Conservation (phyloP, 2,113 vertebrate species). For the Chamaetylas fuelleborni region DNA sequence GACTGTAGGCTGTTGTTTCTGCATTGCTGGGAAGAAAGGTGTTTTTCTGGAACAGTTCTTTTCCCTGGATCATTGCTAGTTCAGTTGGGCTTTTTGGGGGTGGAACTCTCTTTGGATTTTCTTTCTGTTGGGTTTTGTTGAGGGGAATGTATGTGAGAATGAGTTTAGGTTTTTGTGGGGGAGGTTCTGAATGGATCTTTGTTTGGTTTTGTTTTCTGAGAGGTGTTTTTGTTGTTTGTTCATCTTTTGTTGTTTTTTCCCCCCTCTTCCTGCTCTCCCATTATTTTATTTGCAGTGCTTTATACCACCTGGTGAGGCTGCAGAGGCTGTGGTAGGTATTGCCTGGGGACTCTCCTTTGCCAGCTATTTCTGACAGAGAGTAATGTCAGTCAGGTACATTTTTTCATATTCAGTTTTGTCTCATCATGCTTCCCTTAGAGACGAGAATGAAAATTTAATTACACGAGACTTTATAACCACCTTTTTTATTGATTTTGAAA, state of each 20-base stretch:
- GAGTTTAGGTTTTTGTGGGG: neutral
- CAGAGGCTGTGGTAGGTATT: neutral
- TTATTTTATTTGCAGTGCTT: neutral
- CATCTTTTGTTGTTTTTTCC: neutral
- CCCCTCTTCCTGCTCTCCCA: neutral
- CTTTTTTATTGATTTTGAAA: neutral
- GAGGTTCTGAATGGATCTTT: neutral
- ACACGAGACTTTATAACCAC: neutral
- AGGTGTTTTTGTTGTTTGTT: neutral
- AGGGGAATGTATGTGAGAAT: neutral
- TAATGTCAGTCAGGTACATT: neutral
- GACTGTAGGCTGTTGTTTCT: neutral
- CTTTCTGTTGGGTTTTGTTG: neutral
- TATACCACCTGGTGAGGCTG: neutral
- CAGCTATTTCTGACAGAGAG: neutral
- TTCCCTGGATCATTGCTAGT: neutral
- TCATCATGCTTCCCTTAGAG: neutral
- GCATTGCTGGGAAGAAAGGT: neutral
- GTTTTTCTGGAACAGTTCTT: neutral
- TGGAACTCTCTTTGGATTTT: neutral
- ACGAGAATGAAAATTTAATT: constrained; percentile 29
- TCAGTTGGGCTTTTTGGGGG: neutral
- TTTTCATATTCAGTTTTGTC: neutral
- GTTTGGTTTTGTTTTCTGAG: neutral
- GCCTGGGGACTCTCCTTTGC: neutral